A percentile compares a stretch with the other conserved stretches of the same genome.
Evolutionary conservation across 2,797 vertebrate species (phyloP).

Genomic region (Agapornis canus): DNA sequence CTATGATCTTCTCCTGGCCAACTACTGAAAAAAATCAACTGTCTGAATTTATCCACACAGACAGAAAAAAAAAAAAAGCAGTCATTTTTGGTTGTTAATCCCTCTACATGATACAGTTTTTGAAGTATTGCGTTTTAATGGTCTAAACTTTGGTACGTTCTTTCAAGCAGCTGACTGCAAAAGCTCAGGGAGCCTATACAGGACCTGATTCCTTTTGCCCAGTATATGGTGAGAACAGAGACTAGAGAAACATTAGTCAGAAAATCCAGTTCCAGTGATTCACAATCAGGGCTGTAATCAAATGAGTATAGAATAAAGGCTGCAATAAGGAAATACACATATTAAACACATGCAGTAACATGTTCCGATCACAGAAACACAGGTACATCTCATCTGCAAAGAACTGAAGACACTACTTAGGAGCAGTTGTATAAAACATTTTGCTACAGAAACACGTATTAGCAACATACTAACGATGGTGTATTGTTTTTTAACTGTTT

Average conservation of each 20-base stretch:
- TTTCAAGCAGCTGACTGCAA: constrained; percentile 25
- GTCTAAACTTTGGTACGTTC: neutral
- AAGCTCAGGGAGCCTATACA: neutral
- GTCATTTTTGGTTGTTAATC: constrained; percentile 35
- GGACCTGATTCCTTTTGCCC: constrained; percentile 1
- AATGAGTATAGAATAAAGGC: neutral
- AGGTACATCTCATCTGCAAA: neutral
- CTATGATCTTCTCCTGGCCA: neutral
- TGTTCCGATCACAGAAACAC: neutral
- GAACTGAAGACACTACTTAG: neutral
- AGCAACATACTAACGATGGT: neutral
- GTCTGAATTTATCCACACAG: constrained; percentile 19
- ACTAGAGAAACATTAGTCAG: constrained; percentile 25
- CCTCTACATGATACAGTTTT: constrained; percentile 14
- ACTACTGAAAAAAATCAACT: constrained; percentile 2
- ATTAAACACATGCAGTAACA: neutral
- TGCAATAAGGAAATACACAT: neutral
- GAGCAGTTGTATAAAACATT: neutral
- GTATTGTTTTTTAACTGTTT: rapidly evolving
- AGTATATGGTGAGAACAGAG: neutral
- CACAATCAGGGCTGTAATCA: constrained; percentile 2
- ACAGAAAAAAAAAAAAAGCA: neutral
- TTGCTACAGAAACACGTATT: neutral
- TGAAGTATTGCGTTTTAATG: constrained; percentile 41
- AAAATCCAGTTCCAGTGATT: constrained; percentile 52